A percentile compares a stretch with the other conserved stretches of the same genome.
Evolutionary conservation across 2,113 vertebrate species (phyloP).

Genomic region (Pluvianellus socialis): DNA sequence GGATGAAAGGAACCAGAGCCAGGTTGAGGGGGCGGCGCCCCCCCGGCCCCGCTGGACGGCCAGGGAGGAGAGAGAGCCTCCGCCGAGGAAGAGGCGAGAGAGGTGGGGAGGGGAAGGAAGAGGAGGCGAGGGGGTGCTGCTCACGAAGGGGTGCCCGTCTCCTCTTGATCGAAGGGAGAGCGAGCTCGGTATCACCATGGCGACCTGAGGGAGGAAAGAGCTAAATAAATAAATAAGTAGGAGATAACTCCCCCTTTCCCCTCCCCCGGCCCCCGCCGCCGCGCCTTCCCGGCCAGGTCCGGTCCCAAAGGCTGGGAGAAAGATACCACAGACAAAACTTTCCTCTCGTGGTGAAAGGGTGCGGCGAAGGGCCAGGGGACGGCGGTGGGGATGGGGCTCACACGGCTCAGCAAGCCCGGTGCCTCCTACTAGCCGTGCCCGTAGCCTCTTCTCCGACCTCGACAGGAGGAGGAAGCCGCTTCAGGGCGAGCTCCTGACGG

Average conservation of each 20-base stretch:
- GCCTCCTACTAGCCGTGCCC: background rate
- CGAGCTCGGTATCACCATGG: constrained; percentile 82
- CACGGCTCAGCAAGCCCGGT: background rate
- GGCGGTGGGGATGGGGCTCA: background rate
- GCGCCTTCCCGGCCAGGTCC: background rate
- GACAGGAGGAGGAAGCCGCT: background rate
- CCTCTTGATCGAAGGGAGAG: constrained; percentile 65
- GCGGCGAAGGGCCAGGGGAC: background rate
- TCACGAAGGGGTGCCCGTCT: constrained; percentile 71
- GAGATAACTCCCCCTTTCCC: background rate
- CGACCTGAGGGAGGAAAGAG: constrained; percentile 72
- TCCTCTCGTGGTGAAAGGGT: background rate
- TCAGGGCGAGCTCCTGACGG: background rate
- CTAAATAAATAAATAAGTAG: constrained; percentile 62
- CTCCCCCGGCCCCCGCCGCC: background rate
- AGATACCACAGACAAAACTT: background rate
- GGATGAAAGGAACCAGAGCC: background rate
- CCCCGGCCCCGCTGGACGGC: background rate
- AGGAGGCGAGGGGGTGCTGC: background rate
- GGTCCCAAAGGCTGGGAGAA: background rate
- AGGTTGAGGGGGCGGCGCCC: background rate
- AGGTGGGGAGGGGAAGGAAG: background rate
- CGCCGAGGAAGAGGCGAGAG: background rate
- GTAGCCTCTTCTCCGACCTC: background rate
- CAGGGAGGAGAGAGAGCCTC: background rate